Evolutionary conservation across 2,888 invertebrate species (phyloP).

Genomic region (Rapana venosa): DNA sequence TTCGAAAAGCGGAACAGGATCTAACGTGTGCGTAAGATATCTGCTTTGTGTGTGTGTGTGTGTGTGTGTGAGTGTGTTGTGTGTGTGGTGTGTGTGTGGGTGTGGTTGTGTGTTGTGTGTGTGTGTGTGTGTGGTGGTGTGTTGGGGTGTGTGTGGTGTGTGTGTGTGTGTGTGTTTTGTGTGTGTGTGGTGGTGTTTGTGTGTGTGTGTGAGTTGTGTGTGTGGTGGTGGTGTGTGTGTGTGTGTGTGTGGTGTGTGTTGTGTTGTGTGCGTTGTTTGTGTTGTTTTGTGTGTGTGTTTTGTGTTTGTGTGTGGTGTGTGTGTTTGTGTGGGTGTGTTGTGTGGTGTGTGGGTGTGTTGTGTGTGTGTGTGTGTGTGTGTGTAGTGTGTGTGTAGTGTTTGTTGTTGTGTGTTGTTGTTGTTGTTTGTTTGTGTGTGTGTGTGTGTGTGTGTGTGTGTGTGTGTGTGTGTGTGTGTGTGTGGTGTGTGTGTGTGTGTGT

Average conservation of each 20-base stretch:
- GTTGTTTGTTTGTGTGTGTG: neutral
- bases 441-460: conserved; percentile 11
- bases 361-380: too few species aligned
- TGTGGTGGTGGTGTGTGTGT: too few species aligned
- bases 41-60: neutral
- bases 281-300: neutral
- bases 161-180: neutral
- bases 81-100: neutral
- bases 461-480: neutral
- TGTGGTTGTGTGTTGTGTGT: neutral
- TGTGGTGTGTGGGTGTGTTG: too few species aligned
- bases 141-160: neutral
- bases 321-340: too few species aligned
- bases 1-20: too few species aligned
- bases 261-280: too few species aligned
- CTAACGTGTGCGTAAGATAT: neutral
- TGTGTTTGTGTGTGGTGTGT: neutral
- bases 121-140: conserved; percentile 1
- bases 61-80: too few species aligned
- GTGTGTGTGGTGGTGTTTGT: too few species aligned
- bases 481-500: conserved; percentile 7
- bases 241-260: too few species aligned
- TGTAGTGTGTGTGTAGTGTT: conserved; percentile 3
- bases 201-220: too few species aligned
- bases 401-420: neutral